A percentile compares a stretch with the other conserved stretches of the same genome.
Conservation (phyloP, 2,797 vertebrate genomes). For the Craterocephalus amniculus region DNA sequence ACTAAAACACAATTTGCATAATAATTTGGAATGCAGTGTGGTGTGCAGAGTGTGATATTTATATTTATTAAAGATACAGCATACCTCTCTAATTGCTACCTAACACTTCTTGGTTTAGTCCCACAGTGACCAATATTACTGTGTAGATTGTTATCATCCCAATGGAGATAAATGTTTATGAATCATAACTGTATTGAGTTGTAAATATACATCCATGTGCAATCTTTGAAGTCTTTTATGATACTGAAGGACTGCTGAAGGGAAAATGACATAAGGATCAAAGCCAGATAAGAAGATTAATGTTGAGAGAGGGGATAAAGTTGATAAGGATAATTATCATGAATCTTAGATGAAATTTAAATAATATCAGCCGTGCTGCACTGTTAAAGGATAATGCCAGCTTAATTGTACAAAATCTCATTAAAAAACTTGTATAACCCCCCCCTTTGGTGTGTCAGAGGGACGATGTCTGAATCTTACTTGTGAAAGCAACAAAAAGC, state of each 20-base stretch:
- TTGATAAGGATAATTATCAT: not conserved
- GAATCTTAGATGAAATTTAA: not conserved
- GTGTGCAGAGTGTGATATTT: no score
- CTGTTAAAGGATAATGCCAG: constrained; percentile 3
- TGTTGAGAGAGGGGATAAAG: not conserved
- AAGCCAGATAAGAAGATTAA: not conserved
- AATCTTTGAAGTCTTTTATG: not conserved
- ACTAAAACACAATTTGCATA: no score
- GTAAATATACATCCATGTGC: not conserved
- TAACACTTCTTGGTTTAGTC: no score
- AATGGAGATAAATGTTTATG: not conserved
- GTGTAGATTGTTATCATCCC: not conserved
- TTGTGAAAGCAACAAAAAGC: constrained; percentile 31
- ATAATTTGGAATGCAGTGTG: no score
- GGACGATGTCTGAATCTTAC: constrained; percentile 7
- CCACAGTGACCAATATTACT: no score
- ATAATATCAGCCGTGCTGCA: not conserved
- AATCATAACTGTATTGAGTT: not conserved
- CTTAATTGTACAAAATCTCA: not conserved
- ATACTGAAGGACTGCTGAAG: not conserved
- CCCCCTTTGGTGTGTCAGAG: not conserved
- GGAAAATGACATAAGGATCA: not conserved
- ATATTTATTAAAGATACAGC: no score
- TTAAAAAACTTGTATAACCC: constrained; percentile 6
- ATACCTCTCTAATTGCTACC: no score